These are phyloP conservation scores for Zaprionus lineosus DNA, from an alignment of 2,888 invertebrate species.

Conservation along the genomic window DNA sequence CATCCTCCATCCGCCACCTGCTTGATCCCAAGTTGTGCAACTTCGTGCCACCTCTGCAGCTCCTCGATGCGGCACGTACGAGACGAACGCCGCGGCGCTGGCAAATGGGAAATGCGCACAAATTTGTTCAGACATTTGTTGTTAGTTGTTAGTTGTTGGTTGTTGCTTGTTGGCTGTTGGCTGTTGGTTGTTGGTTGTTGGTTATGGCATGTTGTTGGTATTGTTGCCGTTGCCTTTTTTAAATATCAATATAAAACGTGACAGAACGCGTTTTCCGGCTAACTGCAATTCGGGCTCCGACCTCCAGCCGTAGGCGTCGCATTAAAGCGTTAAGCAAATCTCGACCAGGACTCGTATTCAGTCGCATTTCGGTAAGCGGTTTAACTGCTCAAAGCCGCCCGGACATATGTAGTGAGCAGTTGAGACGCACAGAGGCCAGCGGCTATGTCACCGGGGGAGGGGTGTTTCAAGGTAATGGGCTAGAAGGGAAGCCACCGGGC, in stretches of 20 bases:
- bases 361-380: slow-evolving; percentile 41
- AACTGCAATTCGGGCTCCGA: slow-evolving; percentile 4
- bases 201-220: slow-evolving; percentile 23
- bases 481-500: neutral
- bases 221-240: slow-evolving; percentile 42
- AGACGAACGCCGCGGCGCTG: slow-evolving; percentile 10
- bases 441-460: too few species aligned
- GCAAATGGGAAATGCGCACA: slow-evolving; percentile 61
- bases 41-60: too few species aligned
- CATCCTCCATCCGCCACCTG: too few species aligned
- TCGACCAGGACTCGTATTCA: neutral
- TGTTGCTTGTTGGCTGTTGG: slow-evolving; percentile 22
- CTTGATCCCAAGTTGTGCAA: too few species aligned
- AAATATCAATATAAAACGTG: slow-evolving; percentile 74
- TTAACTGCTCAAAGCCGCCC: slow-evolving; percentile 37
- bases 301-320: neutral
- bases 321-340: slow-evolving; percentile 31
- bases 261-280: slow-evolving; percentile 48
- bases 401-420: slow-evolving; percentile 34
- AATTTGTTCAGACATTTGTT: slow-evolving; percentile 71
- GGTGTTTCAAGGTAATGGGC: too few species aligned
- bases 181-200: slow-evolving; percentile 28
- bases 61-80: neutral
- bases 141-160: slow-evolving; percentile 58
- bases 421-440: neutral